Evolutionary conservation across 1,140 invertebrate species (phyloP).

Genomic region (Bombus terrestris): DNA sequence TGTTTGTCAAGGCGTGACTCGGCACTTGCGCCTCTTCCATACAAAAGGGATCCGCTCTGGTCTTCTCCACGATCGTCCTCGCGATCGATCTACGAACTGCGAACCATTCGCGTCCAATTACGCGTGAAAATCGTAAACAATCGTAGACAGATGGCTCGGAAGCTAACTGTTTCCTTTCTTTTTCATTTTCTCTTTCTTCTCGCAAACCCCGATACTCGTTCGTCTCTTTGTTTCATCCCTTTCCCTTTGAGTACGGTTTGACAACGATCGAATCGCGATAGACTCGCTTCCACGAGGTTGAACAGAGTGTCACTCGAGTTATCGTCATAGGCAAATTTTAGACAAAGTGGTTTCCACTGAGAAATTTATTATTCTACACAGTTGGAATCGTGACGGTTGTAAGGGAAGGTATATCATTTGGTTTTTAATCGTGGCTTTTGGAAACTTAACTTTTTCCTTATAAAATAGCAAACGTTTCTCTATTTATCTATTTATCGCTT

Average conservation of each 20-base stretch:
- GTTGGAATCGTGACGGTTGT: neutral
- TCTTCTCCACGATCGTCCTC: conserved; percentile 60
- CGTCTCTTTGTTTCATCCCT: conserved; percentile 29
- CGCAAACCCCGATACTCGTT: neutral
- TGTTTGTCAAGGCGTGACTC: conserved; percentile 83
- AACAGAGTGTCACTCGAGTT: neutral
- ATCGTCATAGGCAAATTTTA: neutral
- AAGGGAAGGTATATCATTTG: no score
- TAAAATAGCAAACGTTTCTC: no score
- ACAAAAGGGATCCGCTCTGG: conserved; percentile 74
- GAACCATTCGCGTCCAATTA: conserved; percentile 79
- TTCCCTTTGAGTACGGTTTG: neutral
- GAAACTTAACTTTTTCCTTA: neutral
- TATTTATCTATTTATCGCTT: no score
- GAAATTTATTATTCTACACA: neutral
- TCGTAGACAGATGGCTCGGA: conserved; percentile 47
- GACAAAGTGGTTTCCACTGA: neutral
- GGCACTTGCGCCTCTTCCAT: conserved; percentile 79
- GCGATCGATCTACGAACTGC: conserved; percentile 79
- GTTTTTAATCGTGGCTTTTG: neutral
- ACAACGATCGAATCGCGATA: conserved; percentile 1
- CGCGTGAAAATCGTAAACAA: conserved; percentile 82
- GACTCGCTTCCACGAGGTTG: neutral
- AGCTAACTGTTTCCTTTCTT: conserved; percentile 16
- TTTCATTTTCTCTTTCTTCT: neutral